A percentile compares a stretch with the other conserved stretches of the same genome.
phyloP scores from a whole-genome alignment of 2,797 vertebrate genomes.

The Phalloptychus januarius region DNA sequence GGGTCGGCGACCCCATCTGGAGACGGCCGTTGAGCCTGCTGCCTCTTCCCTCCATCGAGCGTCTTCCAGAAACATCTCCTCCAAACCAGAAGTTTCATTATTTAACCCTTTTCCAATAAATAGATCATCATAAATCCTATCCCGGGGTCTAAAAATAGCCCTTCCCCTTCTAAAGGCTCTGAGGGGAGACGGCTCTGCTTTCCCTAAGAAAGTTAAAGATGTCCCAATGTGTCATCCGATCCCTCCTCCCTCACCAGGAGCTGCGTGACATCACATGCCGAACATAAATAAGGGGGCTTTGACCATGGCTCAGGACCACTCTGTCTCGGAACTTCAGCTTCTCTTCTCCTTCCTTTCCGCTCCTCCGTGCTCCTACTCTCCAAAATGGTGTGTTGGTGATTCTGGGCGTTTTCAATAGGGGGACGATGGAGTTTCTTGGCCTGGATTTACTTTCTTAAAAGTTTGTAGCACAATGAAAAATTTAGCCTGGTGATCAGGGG shows the following conservation, averaged over 20 bases:
- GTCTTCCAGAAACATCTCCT: not conserved
- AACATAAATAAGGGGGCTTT: constrained; percentile 87
- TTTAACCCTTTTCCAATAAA: not conserved
- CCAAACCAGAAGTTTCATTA: accelerated
- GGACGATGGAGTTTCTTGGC: constrained; percentile 46
- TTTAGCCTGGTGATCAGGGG: not conserved
- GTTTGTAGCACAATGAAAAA: not conserved
- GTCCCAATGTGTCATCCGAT: constrained; percentile 86
- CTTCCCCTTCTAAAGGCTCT: constrained; percentile 76
- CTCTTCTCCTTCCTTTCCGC: constrained; percentile 78
- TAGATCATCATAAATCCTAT: not conserved
- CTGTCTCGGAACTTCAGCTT: constrained; percentile 84
- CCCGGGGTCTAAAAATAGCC: constrained; percentile 85
- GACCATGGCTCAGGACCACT: constrained; percentile 85
- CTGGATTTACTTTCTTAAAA: constrained; percentile 43
- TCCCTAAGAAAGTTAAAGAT: constrained; percentile 99
- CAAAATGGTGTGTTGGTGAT: constrained; percentile 93
- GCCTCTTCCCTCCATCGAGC: not conserved
- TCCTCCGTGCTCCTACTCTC: constrained; percentile 79
- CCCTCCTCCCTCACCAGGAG: constrained; percentile 70
- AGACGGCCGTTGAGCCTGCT: constrained; percentile 13
- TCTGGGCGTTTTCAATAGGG: constrained; percentile 60
- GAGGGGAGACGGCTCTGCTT: constrained; percentile 77
- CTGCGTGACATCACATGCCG: constrained; percentile 81
- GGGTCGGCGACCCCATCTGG: constrained; percentile 1